phyloP scores from a whole-genome alignment of 2,113 vertebrate genomes.

The Nesoenas mayeri region DNA sequence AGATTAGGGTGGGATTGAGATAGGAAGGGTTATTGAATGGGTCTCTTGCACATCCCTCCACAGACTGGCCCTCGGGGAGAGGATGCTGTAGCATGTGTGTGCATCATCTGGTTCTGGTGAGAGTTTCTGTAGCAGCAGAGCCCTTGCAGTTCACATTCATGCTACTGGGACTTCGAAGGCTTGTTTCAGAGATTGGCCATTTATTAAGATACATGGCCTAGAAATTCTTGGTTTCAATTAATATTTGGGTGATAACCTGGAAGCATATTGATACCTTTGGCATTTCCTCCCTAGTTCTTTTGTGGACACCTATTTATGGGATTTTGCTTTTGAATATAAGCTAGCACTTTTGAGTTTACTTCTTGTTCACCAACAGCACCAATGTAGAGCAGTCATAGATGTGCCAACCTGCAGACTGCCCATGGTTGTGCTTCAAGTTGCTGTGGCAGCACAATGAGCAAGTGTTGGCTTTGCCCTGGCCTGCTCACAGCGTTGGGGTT shows the following conservation, averaged over 20 bases:
- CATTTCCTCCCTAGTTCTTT: not conserved
- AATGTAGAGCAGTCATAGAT: not conserved
- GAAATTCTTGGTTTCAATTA: not conserved
- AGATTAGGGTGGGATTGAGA: not conserved
- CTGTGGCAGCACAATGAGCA: fast-evolving
- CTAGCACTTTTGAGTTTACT: not conserved
- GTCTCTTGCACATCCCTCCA: not conserved
- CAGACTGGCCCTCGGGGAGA: fast-evolving
- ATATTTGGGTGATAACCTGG: not conserved
- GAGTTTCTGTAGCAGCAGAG: not conserved
- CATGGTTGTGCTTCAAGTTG: not conserved
- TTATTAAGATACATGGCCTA: not conserved
- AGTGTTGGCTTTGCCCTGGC: not conserved
- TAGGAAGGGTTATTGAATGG: not conserved
- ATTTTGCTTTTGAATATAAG: not conserved
- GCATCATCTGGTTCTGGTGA: fast-evolving
- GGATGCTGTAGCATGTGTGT: fast-evolving
- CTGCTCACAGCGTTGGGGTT: not conserved
- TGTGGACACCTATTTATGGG: not conserved
- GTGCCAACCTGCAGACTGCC: no score
- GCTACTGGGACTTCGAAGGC: not conserved
- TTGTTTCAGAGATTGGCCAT: not conserved
- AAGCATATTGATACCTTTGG: not conserved
- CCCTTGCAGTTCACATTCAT: not conserved
- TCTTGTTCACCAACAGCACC: not conserved